These are phyloP conservation scores for Pedicia rivosa DNA, from an alignment of 2,888 invertebrate species.

Conservation along the genomic window DNA sequence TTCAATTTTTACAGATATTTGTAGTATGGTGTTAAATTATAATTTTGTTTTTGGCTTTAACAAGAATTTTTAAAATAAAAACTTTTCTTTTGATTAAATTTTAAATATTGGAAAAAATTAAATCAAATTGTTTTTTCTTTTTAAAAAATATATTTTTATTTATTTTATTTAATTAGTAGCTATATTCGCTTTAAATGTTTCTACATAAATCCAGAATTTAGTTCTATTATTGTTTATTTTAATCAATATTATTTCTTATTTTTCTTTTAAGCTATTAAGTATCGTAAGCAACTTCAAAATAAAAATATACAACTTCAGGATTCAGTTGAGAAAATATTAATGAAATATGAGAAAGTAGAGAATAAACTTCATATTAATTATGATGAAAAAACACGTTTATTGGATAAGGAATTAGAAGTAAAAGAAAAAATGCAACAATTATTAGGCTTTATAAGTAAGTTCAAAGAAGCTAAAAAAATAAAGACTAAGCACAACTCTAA, in stretches of 20 bases:
- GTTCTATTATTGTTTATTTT: neutral
- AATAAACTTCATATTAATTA: conserved; percentile 2
- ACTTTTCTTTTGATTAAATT: neutral
- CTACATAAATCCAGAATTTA: neutral
- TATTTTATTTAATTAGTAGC: neutral
- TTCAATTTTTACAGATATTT: no score
- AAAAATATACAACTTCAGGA: conserved; percentile 1
- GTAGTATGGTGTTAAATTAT: no score
- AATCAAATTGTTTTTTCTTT: neutral
- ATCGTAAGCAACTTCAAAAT: neutral
- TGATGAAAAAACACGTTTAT: conserved; percentile 1
- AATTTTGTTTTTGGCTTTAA: conserved; percentile 1
- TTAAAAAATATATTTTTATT: neutral
- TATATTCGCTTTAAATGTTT: neutral
- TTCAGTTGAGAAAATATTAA: conserved; percentile 1
- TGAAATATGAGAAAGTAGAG: conserved; percentile 4
- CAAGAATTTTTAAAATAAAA: neutral
- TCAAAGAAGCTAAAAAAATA: no score
- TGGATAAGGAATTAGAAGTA: neutral
- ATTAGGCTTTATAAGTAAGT: neutral
- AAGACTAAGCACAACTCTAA: no score
- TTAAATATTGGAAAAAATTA: neutral
- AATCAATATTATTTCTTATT: neutral
- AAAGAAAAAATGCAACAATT: conserved; percentile 5
- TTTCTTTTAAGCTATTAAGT: conserved; percentile 3